These are phyloP conservation scores for Balaeniceps rex DNA, from an alignment of 2,113 vertebrate genomes.

Conservation along the genomic window DNA sequence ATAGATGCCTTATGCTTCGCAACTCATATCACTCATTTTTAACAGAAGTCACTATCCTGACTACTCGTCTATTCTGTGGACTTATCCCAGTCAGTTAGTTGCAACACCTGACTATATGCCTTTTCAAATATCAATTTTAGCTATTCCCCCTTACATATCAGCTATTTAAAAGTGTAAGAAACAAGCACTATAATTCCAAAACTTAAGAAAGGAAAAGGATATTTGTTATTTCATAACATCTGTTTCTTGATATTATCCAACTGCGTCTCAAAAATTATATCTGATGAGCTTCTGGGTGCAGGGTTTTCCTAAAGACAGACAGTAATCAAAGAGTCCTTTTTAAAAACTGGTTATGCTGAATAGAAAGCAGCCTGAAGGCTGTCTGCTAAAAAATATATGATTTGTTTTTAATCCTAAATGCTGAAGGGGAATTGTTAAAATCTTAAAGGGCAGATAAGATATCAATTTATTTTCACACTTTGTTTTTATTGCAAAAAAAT, in stretches of 20 bases:
- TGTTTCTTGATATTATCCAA: background rate
- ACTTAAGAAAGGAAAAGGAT: background rate
- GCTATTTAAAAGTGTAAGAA: background rate
- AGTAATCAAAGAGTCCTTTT: background rate
- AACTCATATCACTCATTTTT: background rate
- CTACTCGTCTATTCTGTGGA: background rate
- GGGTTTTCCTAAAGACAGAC: background rate
- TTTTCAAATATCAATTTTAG: background rate
- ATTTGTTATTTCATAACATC: background rate
- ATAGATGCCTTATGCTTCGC: background rate
- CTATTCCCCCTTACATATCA: background rate
- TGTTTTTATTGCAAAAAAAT: background rate
- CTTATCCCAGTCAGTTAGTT: background rate
- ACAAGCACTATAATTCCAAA: background rate
- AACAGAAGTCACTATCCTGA: background rate
- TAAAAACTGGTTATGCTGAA: background rate
- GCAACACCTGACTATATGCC: background rate
- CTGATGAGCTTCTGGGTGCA: background rate
- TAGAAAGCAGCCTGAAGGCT: background rate
- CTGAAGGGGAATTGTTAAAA: background rate
- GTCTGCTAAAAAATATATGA: background rate
- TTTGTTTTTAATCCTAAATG: background rate
- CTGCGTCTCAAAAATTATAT: background rate
- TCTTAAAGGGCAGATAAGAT: background rate
- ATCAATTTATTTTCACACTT: background rate